A percentile compares a stretch with the other conserved stretches of the same genome.
Conservation (phyloP, 2,888 invertebrate species). For the Lottia gigantea region DNA sequence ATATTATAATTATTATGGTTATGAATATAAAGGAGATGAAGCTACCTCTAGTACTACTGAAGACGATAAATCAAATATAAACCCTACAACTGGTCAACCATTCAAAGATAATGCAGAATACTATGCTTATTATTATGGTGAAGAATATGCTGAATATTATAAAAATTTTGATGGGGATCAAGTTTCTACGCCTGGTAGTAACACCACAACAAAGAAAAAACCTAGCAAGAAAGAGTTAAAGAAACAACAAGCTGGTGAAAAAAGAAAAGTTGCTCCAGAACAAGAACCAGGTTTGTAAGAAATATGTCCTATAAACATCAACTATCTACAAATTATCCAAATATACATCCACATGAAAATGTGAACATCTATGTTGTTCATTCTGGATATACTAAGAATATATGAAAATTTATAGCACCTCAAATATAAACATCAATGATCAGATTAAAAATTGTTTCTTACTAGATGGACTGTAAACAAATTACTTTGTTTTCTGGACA, state of each 20-base stretch:
- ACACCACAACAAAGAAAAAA: conserved; percentile 20
- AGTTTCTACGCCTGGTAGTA: conserved; percentile 25
- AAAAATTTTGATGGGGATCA: conserved; percentile 21
- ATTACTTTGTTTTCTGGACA: too few relatives aligned
- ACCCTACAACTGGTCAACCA: conserved; percentile 17
- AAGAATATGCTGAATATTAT: conserved; percentile 46
- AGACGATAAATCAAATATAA: conserved; percentile 14
- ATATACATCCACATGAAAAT: too few relatives aligned
- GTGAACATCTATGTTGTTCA: too few relatives aligned
- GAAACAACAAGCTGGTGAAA: conserved; percentile 41
- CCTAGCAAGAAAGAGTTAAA: conserved; percentile 35
- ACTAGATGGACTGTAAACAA: too few relatives aligned
- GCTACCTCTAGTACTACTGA: conserved; percentile 14
- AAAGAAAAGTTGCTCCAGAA: conserved; percentile 34
- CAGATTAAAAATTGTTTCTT: too few relatives aligned
- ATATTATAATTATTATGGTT: conserved; percentile 40
- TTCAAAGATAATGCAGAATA: conserved; percentile 44
- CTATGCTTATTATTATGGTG: conserved; percentile 53
- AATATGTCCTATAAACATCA: too few relatives aligned
- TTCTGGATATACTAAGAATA: too few relatives aligned
- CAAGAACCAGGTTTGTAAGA: conserved; percentile 22
- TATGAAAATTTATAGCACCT: too few relatives aligned
- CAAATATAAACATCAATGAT: too few relatives aligned
- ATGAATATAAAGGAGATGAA: conserved; percentile 30
- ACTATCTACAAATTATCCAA: too few relatives aligned